Conservation (phyloP, 1,140 invertebrate genomes). For the Ceratosolen fusciceps region DNA sequence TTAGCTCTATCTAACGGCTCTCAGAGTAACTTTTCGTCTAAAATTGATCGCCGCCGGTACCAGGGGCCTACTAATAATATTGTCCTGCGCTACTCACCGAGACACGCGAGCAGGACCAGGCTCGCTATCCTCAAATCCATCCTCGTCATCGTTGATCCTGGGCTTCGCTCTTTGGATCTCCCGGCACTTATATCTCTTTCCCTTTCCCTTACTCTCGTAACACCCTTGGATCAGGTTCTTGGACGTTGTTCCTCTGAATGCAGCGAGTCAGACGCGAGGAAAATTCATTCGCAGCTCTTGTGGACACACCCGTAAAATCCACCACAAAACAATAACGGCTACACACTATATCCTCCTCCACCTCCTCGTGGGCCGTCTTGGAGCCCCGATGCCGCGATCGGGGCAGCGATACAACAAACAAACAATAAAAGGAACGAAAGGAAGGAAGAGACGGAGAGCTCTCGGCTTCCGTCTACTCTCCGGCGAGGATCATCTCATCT, state of each 20-base stretch:
- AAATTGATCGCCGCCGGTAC: neutral
- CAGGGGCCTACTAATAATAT: neutral
- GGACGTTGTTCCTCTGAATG: neutral
- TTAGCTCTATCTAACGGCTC: neutral
- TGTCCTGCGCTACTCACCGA: conserved; percentile 34
- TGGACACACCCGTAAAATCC: neutral
- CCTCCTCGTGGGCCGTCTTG: neutral
- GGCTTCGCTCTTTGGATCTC: neutral
- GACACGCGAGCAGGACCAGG: conserved; percentile 8
- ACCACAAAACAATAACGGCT: neutral
- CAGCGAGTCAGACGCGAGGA: neutral
- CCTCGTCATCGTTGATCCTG: neutral
- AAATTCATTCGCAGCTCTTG: conserved; percentile 7
- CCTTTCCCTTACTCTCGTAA: neutral
- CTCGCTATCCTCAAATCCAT: neutral
- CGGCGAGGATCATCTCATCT: conserved; percentile 40
- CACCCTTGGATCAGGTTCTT: neutral
- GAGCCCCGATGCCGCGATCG: neutral
- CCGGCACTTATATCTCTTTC: neutral
- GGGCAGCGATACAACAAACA: neutral
- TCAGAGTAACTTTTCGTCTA: neutral
- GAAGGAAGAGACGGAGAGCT: neutral
- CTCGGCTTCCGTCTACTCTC: conserved; percentile 6
- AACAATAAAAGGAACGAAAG: too few relatives aligned
- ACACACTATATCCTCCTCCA: neutral